Conservation (phyloP, 2,113 vertebrate species). For the Elaphurus davidianus region DNA sequence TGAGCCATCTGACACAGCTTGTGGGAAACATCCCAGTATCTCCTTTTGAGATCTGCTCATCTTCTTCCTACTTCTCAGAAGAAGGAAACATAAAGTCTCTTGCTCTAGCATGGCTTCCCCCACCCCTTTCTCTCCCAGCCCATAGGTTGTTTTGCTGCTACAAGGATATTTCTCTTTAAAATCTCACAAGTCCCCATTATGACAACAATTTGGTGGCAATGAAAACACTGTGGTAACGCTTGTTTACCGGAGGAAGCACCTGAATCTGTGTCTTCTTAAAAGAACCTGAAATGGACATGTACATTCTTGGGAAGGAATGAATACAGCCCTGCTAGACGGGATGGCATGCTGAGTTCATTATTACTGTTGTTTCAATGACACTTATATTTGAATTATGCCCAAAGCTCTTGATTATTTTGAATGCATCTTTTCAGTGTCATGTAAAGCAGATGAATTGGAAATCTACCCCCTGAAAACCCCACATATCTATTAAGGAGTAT, state of each 20-base stretch:
- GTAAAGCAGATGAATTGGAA: constrained; percentile 7
- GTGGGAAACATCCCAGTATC: background rate
- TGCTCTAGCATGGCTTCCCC: background rate
- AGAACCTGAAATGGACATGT: background rate
- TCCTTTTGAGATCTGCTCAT: background rate
- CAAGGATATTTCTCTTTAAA: background rate
- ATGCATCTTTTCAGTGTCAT: background rate
- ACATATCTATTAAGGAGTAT: background rate
- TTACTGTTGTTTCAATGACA: background rate
- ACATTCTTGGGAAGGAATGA: background rate
- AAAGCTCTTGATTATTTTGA: constrained; percentile 14
- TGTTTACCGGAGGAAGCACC: background rate
- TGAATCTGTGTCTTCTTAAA: background rate
- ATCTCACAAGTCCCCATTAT: background rate
- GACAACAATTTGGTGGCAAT: background rate
- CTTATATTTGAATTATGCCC: background rate
- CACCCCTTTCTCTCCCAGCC: background rate
- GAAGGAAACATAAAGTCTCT: background rate
- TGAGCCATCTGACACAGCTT: background rate
- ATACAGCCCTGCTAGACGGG: background rate
- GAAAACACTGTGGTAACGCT: background rate
- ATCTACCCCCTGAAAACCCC: background rate
- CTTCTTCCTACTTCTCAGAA: background rate
- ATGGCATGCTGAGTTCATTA: background rate
- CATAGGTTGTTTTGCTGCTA: background rate